These are phyloP conservation scores for Diorhabda carinulata DNA, from an alignment of 1,140 invertebrate species.

Conservation along the genomic window DNA sequence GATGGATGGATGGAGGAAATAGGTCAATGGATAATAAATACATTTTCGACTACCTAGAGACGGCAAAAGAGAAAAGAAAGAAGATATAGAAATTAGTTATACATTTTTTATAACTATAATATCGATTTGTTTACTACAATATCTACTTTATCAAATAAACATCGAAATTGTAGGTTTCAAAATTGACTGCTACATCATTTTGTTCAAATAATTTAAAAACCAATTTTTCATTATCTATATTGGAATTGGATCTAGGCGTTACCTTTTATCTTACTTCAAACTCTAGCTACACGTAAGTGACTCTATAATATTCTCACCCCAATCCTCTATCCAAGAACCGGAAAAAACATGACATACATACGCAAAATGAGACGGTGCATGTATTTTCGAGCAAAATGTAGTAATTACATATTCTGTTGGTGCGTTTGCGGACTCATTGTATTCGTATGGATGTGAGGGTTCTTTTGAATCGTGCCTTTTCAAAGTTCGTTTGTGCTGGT, in stretches of 20 bases:
- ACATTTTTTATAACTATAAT: no score
- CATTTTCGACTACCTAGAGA: no score
- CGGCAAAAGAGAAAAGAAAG: no score
- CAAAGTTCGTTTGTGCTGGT: not conserved
- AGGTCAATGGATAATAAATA: no score
- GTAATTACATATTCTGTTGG: constrained; percentile 1
- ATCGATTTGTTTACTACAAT: no score
- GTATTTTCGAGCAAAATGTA: constrained; percentile 2
- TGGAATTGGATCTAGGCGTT: not conserved
- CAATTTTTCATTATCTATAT: no score
- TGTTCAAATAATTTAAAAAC: no score
- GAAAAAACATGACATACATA: constrained; percentile 2
- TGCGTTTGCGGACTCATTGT: constrained; percentile 1
- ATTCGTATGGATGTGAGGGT: not conserved
- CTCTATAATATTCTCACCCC: not conserved
- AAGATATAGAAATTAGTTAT: no score
- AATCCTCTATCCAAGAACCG: not conserved
- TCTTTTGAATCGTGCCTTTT: constrained; percentile 2
- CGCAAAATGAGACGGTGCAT: constrained; percentile 1
- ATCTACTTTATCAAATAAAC: no score
- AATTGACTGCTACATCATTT: no score
- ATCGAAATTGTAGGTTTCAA: no score
- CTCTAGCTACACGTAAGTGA: not conserved
- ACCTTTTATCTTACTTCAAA: not conserved
- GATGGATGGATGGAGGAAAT: no score